phyloP scores from a whole-genome alignment of 2,113 vertebrate species.

The Azemiops feae region DNA sequence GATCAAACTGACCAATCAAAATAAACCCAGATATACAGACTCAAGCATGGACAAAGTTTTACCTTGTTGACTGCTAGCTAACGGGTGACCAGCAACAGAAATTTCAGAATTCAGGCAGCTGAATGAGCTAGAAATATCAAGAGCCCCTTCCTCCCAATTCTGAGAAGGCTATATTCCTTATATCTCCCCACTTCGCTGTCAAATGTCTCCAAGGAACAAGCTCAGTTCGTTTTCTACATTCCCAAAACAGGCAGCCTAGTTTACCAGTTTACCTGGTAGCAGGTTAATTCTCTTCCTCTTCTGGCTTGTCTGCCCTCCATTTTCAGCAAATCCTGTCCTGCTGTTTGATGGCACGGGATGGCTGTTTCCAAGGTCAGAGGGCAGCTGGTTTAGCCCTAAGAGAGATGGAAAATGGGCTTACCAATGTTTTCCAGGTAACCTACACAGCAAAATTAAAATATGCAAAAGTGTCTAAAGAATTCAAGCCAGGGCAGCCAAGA shows the following conservation, averaged over 20 bases:
- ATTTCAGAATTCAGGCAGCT: not conserved
- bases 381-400: constrained; percentile 83
- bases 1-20: not conserved
- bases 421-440: not conserved
- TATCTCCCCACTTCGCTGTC: accelerated
- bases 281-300: constrained; percentile 82
- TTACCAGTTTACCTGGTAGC: constrained; percentile 84
- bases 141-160: not conserved
- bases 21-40: not conserved
- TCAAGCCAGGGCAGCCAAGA: not conserved
- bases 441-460: not conserved
- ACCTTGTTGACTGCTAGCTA: not conserved
- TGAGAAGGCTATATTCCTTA: accelerated
- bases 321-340: constrained; percentile 73
- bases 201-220: not conserved
- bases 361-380: constrained; percentile 81
- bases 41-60: not conserved
- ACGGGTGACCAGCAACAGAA: not conserved
- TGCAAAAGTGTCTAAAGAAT: not conserved
- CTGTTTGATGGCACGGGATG: constrained; percentile 79
- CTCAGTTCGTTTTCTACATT: not conserved
- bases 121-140: not conserved
- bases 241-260: not conserved
- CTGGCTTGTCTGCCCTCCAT: constrained; percentile 79
- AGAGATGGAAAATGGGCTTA: constrained; percentile 32